phyloP scores from a whole-genome alignment of 2,797 vertebrate genomes.

The Hylomyscus alleni region DNA sequence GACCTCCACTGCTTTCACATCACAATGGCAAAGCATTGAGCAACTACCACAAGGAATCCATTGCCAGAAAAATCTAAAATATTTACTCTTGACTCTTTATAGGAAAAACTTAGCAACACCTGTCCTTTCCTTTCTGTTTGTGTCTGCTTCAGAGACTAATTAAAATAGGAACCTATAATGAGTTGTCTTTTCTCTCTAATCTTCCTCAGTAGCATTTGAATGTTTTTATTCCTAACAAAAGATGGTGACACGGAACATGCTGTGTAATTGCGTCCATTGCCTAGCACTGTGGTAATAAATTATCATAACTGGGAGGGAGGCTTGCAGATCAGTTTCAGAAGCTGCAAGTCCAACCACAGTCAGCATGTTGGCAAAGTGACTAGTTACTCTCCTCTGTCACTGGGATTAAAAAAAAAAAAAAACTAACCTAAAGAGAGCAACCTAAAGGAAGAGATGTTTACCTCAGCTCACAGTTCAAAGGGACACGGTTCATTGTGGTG shows the following conservation, averaged over 20 bases:
- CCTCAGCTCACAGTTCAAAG: background rate
- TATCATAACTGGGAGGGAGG: background rate
- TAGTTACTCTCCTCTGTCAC: background rate
- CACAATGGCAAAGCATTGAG: background rate
- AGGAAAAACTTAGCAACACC: constrained; percentile 26
- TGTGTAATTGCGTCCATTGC: background rate
- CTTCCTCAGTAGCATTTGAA: constrained; percentile 35
- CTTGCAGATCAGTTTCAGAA: constrained; percentile 22
- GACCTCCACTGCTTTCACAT: background rate
- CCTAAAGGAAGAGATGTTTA: background rate
- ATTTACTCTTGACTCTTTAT: constrained; percentile 51
- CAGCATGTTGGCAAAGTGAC: background rate
- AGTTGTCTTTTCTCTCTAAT: constrained; percentile 23
- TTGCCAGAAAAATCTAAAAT: background rate
- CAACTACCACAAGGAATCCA: background rate
- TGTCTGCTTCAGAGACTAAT: constrained; percentile 55
- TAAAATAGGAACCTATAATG: constrained; percentile 9
- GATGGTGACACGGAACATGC: background rate
- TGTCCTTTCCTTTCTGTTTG: background rate
- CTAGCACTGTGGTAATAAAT: constrained; percentile 18
- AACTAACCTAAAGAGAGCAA: background rate
- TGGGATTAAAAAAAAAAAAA: background rate
- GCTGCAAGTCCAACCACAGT: background rate
- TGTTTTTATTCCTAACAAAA: constrained; percentile 38
- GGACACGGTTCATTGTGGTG: too few relatives aligned